A percentile compares a stretch with the other conserved stretches of the same genome.
Evolutionary conservation across 1,140 invertebrate genomes (phyloP).

Genomic region (Pararge aegeria): DNA sequence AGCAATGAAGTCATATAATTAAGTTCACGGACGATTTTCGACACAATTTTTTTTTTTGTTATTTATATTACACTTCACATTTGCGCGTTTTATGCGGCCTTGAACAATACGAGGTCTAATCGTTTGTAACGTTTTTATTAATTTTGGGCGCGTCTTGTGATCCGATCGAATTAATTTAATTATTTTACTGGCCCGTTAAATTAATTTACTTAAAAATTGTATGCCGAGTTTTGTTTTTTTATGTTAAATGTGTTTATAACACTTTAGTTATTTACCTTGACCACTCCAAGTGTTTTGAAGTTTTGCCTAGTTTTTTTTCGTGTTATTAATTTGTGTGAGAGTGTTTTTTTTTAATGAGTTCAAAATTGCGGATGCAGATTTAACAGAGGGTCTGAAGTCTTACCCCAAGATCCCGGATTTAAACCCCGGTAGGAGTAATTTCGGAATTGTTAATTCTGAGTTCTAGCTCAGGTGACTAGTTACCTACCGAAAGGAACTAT

Average conservation of each 20-base stretch:
- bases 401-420: too few relatives aligned
- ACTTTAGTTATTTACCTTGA: not conserved
- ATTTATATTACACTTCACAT: constrained; percentile 2
- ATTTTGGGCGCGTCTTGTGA: constrained; percentile 6
- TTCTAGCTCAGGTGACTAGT: too few relatives aligned
- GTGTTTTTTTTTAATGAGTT: too few relatives aligned
- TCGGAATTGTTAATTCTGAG: too few relatives aligned
- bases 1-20: constrained; percentile 28
- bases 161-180: constrained; percentile 9
- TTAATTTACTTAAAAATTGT: too few relatives aligned
- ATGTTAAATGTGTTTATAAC: not conserved
- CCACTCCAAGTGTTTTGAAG: too few relatives aligned
- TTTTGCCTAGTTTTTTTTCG: too few relatives aligned
- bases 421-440: too few relatives aligned
- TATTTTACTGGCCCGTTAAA: not conserved
- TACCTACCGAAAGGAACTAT: too few relatives aligned
- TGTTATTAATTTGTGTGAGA: too few relatives aligned
- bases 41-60: constrained; percentile 17
- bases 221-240: not conserved
- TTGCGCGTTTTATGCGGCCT: constrained; percentile 13
- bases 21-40: constrained; percentile 37
- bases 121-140: not conserved
- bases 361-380: too few relatives aligned
- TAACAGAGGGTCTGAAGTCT: too few relatives aligned
- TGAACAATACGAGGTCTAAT: constrained; percentile 1